Conservation (phyloP, 2,113 vertebrate genomes). For the Clinocottus analis region DNA sequence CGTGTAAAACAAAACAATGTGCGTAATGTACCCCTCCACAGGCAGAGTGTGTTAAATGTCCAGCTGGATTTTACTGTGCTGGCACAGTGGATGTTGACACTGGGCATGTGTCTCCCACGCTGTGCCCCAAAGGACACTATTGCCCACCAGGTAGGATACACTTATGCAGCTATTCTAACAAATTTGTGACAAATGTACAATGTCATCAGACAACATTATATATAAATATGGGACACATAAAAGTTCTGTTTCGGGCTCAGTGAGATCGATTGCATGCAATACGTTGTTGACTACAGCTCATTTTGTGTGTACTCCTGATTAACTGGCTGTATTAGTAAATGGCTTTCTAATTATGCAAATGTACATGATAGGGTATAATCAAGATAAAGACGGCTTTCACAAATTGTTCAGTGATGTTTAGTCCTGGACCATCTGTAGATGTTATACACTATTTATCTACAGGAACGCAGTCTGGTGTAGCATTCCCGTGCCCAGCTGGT, state of each 20-base stretch:
- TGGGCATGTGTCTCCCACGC: constrained; percentile 63
- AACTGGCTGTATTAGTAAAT: constrained; percentile 44
- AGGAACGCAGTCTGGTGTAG: constrained; percentile 79
- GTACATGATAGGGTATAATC: constrained; percentile 27
- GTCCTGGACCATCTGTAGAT: constrained; percentile 67
- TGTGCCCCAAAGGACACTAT: constrained; percentile 84
- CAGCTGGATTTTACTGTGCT: constrained; percentile 83
- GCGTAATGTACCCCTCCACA: constrained; percentile 52
- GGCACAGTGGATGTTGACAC: constrained; percentile 62
- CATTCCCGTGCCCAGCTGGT: constrained; percentile 83
- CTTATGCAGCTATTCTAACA: constrained; percentile 1
- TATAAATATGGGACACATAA: background rate
- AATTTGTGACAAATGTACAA: constrained; percentile 2
- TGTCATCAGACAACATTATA: background rate
- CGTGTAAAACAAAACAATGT: background rate
- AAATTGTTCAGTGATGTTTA: constrained; percentile 54
- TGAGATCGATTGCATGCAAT: background rate
- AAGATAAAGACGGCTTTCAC: constrained; percentile 32
- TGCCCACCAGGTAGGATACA: constrained; percentile 80
- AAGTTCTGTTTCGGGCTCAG: background rate
- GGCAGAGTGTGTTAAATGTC: constrained; percentile 84
- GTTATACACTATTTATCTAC: constrained; percentile 61
- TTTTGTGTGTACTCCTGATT: constrained; percentile 11
- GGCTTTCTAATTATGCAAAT: constrained; percentile 58
- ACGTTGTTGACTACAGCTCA: background rate